Conservation (phyloP, 2,797 vertebrate species). For the Manis crassicaudata region DNA sequence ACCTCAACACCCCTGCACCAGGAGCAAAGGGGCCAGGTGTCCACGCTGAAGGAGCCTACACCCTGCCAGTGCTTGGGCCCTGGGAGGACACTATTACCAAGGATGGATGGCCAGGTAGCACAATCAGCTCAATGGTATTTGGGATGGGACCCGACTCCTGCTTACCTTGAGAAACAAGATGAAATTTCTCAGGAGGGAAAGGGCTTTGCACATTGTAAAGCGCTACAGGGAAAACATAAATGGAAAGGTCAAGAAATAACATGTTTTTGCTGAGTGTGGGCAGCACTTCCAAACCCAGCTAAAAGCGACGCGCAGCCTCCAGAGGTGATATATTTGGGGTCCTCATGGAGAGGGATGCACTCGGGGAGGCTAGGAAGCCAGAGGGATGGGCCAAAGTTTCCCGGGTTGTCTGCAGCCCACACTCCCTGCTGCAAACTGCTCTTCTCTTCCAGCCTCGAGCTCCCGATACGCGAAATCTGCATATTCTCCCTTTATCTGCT, state of each 20-base stretch:
- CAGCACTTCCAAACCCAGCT: not conserved
- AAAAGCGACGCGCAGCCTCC: not conserved
- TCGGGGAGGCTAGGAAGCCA: not conserved
- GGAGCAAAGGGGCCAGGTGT: not conserved
- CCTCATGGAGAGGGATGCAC: not conserved
- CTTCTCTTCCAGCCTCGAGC: not conserved
- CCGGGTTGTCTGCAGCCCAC: not conserved
- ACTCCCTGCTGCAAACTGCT: not conserved
- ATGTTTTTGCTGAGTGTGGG: not conserved
- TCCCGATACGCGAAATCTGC: not conserved
- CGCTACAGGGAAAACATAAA: not conserved
- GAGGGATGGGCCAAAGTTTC: not conserved
- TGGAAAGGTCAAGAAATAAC: not conserved
- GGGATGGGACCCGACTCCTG: not conserved
- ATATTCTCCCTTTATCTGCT: not conserved
- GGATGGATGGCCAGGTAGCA: not conserved
- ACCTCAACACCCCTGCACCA: not conserved
- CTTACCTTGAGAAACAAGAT: not conserved
- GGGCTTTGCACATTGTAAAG: constrained; percentile 18
- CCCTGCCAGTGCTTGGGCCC: no score
- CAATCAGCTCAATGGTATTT: not conserved
- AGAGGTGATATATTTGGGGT: not conserved
- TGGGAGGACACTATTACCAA: not conserved
- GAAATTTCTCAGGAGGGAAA: not conserved
- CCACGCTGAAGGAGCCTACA: not conserved